phyloP scores from a whole-genome alignment of 2,888 invertebrate genomes.

The Pollenia labialis region DNA sequence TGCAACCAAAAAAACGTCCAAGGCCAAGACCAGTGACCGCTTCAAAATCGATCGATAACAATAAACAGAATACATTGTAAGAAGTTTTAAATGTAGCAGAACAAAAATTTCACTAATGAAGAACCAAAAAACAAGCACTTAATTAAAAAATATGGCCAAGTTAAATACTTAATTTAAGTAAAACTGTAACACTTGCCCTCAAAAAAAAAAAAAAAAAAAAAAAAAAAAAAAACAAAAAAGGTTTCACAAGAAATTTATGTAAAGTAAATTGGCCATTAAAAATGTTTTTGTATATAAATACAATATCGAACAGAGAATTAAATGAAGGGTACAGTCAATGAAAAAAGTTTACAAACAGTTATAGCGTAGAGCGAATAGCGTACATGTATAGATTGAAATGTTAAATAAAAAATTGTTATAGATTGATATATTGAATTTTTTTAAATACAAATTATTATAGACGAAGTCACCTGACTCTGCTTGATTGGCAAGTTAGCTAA shows the following conservation, averaged over 20 bases:
- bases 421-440: too few species aligned
- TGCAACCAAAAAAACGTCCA: constrained; percentile 83
- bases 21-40: constrained; percentile 81
- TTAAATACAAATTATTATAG: too few species aligned
- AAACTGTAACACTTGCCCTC: constrained; percentile 20
- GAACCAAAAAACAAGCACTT: neutral
- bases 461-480: too few species aligned
- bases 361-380: neutral
- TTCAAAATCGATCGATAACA: constrained; percentile 79
- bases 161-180: neutral
- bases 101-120: neutral
- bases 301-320: neutral
- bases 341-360: neutral
- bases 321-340: neutral
- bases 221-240: constrained; percentile 20
- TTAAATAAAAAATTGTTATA: too few species aligned
- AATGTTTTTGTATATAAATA: neutral
- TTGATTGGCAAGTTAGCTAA: too few species aligned
- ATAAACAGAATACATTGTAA: constrained; percentile 84
- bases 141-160: constrained; percentile 6
- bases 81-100: neutral
- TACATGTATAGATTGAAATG: too few species aligned
- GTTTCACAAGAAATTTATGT: constrained; percentile 44
- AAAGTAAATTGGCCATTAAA: constrained; percentile 24
- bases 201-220: neutral